These are phyloP conservation scores for Pipa parva DNA, from an alignment of 2,113 vertebrate species.

Conservation along the genomic window DNA sequence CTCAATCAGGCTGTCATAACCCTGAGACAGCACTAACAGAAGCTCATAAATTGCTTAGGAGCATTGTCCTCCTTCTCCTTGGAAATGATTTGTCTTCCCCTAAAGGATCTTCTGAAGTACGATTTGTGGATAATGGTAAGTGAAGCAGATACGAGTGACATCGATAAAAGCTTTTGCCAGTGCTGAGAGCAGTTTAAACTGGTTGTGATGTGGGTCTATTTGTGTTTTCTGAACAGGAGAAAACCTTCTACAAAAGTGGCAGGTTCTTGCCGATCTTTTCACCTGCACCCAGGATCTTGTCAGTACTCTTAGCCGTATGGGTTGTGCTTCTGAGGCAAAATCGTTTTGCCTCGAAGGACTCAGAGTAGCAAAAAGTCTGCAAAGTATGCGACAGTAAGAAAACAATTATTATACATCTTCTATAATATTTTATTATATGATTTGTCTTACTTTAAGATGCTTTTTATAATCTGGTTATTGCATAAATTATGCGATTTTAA, in stretches of 20 bases:
- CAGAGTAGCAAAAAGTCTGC: conserved; percentile 76
- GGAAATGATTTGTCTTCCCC: conserved; percentile 62
- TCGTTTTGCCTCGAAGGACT: conserved; percentile 82
- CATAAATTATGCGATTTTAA: no score
- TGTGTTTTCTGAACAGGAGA: conserved; percentile 62
- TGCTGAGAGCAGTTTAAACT: not conserved
- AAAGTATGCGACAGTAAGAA: conserved; percentile 73
- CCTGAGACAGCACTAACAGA: conserved; percentile 71
- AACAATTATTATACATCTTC: accelerated
- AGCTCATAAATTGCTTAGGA: conserved; percentile 77
- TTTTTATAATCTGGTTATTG: no score
- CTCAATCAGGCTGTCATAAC: conserved; percentile 65
- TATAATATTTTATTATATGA: no score
- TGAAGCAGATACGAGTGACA: not conserved
- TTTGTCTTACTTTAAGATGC: no score
- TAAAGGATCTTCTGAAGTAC: conserved; percentile 43
- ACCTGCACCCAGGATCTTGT: conserved; percentile 72
- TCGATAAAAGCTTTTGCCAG: no score
- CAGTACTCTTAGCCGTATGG: conserved; percentile 60
- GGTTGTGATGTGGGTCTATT: not conserved
- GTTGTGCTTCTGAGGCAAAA: conserved; percentile 74
- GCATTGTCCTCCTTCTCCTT: conserved; percentile 73
- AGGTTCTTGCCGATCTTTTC: conserved; percentile 76
- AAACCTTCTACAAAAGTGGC: conserved; percentile 84
- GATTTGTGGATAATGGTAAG: conserved; percentile 73